Conservation (phyloP, 2,797 vertebrate genomes). For the Cephalopachus bancanus region DNA sequence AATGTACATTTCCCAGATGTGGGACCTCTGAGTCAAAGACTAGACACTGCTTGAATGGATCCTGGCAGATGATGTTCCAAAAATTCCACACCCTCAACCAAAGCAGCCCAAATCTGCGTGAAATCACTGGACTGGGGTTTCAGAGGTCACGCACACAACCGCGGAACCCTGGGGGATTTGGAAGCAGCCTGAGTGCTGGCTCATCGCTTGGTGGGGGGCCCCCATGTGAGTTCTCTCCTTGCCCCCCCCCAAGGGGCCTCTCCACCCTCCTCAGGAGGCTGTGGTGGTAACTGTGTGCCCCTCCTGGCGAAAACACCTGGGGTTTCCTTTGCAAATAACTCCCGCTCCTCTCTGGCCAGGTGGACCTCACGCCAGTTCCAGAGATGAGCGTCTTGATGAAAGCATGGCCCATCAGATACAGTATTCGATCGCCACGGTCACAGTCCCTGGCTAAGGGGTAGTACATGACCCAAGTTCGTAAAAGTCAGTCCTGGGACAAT, state of each 20-base stretch:
- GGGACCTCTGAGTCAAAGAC: neutral
- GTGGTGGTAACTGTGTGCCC: no score
- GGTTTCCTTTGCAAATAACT: neutral
- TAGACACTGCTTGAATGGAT: no score
- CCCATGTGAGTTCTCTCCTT: rapidly evolving
- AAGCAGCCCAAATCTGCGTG: neutral
- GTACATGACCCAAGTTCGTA: neutral
- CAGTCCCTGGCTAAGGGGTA: neutral
- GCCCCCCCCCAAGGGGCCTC: neutral
- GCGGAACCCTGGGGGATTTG: neutral
- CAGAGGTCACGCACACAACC: rapidly evolving
- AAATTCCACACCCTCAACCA: neutral
- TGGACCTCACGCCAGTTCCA: neutral
- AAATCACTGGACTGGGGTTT: neutral
- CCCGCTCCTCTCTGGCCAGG: rapidly evolving
- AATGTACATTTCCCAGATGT: neutral
- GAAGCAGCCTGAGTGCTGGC: neutral
- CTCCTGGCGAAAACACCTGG: neutral
- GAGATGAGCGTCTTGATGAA: neutral
- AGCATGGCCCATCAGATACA: neutral
- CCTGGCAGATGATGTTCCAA: neutral
- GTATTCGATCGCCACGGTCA: neutral
- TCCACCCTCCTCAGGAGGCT: no score
- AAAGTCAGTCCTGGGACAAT: neutral
- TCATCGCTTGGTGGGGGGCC: no score